phyloP scores from a whole-genome alignment of 1,140 invertebrate genomes.

The Harlomillsia oculata region DNA sequence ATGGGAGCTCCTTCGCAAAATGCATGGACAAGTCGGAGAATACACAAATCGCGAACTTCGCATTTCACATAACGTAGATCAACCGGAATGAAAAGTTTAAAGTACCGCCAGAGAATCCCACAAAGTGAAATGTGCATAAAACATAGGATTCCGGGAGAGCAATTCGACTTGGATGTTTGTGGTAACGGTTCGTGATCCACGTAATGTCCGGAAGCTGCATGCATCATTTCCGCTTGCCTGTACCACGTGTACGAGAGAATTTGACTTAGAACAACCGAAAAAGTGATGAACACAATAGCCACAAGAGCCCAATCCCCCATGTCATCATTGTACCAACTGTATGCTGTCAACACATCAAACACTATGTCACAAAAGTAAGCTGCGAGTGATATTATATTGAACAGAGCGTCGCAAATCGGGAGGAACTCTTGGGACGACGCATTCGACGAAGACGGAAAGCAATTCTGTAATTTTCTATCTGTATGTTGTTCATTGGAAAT shows the following conservation, averaged over 20 bases:
- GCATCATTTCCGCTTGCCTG: background rate
- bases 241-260: conserved; percentile 47
- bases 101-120: conserved; percentile 81
- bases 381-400: conserved; percentile 82
- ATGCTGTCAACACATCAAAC: conserved; percentile 74
- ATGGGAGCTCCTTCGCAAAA: conserved; percentile 80
- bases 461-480: no score
- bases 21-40: conserved; percentile 72
- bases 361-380: conserved; percentile 85
- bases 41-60: conserved; percentile 65
- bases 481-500: no score
- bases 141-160: conserved; percentile 38
- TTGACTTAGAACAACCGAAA: conserved; percentile 64
- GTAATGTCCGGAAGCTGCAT: background rate
- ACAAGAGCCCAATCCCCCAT: conserved; percentile 52
- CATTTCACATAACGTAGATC: conserved; percentile 70
- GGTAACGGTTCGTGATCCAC: conserved; percentile 3
- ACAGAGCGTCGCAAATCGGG: conserved; percentile 45
- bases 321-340: conserved; percentile 60
- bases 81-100: conserved; percentile 75
- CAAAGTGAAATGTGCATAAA: conserved; percentile 64
- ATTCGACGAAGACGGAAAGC: no score
- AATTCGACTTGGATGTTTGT: no score
- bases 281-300: conserved; percentile 55
- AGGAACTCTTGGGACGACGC: conserved; percentile 21